Conservation (phyloP, 2,888 invertebrate species). For the Diplazon laetatorius region DNA sequence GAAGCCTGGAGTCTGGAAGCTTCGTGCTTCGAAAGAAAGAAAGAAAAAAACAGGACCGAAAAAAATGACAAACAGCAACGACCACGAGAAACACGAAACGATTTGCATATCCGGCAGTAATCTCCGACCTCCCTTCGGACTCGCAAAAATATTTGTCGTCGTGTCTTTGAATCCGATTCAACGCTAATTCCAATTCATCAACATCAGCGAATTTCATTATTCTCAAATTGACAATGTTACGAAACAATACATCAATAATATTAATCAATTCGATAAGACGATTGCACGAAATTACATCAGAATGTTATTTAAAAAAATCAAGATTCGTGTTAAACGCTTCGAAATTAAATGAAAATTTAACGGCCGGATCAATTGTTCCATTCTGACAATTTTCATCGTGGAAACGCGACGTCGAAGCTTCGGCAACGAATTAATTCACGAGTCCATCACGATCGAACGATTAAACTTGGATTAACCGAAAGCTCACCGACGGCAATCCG, state of each 20-base stretch:
- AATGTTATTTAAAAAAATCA: constrained; percentile 30
- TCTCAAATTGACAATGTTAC: constrained; percentile 2
- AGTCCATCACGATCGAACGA: constrained; percentile 51
- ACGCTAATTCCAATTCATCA: constrained; percentile 58
- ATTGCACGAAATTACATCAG: constrained; percentile 26
- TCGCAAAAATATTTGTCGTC: constrained; percentile 14
- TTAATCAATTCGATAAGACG: neutral
- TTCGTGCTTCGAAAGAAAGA: too few species aligned
- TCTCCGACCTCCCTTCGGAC: constrained; percentile 68
- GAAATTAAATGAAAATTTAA: constrained; percentile 18
- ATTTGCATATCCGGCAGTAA: constrained; percentile 75
- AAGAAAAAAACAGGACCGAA: constrained; percentile 62
- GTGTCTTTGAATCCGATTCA: constrained; percentile 65
- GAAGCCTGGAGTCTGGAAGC: constrained; percentile 60
- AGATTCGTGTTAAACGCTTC: constrained; percentile 13
- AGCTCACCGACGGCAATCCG: constrained; percentile 52
- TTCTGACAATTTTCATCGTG: neutral
- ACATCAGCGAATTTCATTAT: constrained; percentile 12
- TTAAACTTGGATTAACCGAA: constrained; percentile 78
- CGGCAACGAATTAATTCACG: constrained; percentile 36
- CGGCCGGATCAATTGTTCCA: neutral
- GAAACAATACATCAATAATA: constrained; percentile 3
- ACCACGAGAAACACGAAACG: constrained; percentile 69
- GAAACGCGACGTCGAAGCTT: constrained; percentile 1
- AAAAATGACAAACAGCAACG: constrained; percentile 76